Evolutionary conservation across 2,888 invertebrate genomes (phyloP), one percentile per base, ranked within the genome.

Genomic region (Sympetrum striolatum): DNA sequence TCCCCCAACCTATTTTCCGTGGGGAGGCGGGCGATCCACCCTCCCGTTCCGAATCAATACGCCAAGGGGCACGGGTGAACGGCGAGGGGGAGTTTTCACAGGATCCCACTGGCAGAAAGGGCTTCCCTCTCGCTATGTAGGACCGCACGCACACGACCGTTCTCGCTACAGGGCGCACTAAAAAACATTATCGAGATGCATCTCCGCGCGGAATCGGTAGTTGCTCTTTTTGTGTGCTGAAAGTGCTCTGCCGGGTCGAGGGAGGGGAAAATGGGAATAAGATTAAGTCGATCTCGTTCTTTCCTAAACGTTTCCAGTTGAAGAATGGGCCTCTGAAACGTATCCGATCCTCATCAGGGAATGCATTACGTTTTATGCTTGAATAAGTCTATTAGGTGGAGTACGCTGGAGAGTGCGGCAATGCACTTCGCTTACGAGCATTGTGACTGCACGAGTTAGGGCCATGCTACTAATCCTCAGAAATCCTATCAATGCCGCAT

Each of bases 51-150:
- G 58, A 82, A 82, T 82, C 82, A 82, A 82, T 82, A 82, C 82
- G 82, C 82, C 58, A 82, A 58, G 82, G 82, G 82, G 82, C 82
- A 81, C 25, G 81, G 81, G 81, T 53, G 82, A 82, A 58, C 58
- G 35, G 82, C 31, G 31, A 35, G 82, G 44, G n/a, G 58, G 58
- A 22, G 82, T 35, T 60, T 82, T 58, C 44, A 44, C 82, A 35
- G 82, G 58, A 82, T 58, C 82, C 58, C 64, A 64, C 64, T 64
- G 64, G 64, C 25, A 64, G 64, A 64, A 25, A 64, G 25, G 64
- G 64, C 64, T 64, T 64, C 64, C 60, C 60, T 60, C n/a, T 60
- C 60, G 18, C 82, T 53, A n/a, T 25, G 12, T 44, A 44, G 44
- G 44, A 44, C 44, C 44, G 44, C 44, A 44, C 44, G 44, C 44